Conservation (phyloP, 2,113 vertebrate species). For the Melierax canorus region DNA sequence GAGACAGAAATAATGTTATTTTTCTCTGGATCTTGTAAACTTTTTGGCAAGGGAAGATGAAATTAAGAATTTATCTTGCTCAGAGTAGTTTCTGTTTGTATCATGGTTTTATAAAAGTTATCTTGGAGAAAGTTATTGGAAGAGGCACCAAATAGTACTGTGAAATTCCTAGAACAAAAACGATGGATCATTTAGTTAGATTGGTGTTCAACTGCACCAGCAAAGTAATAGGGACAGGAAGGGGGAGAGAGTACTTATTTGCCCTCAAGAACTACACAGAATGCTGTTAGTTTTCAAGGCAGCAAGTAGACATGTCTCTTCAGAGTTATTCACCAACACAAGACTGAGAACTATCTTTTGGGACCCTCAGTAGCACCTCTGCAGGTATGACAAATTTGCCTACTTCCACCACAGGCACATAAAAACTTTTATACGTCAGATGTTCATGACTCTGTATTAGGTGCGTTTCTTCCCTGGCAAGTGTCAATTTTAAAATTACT, state of each 20-base stretch:
- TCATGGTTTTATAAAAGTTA: neutral
- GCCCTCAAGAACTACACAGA: neutral
- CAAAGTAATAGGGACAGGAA: neutral
- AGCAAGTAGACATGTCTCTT: neutral
- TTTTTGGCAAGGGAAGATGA: neutral
- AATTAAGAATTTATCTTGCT: neutral
- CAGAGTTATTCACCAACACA: neutral
- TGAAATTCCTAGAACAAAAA: neutral
- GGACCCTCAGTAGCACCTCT: neutral
- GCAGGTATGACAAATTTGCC: neutral
- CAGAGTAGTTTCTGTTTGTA: neutral
- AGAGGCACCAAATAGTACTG: neutral
- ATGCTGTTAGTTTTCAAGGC: neutral
- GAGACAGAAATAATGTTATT: neutral
- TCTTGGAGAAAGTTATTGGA: neutral
- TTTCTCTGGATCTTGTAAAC: neutral
- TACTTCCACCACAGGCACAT: neutral
- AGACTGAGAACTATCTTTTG: neutral
- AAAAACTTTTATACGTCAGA: neutral
- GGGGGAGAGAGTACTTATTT: neutral
- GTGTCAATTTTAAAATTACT: neutral
- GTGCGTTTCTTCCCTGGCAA: neutral
- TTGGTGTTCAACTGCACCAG: neutral
- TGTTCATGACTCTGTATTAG: neutral
- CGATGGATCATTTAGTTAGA: fast-evolving